Evolutionary conservation across 92 coral and sea anemone species (phyloP).

Genomic region (Paragorgia papillata): DNA sequence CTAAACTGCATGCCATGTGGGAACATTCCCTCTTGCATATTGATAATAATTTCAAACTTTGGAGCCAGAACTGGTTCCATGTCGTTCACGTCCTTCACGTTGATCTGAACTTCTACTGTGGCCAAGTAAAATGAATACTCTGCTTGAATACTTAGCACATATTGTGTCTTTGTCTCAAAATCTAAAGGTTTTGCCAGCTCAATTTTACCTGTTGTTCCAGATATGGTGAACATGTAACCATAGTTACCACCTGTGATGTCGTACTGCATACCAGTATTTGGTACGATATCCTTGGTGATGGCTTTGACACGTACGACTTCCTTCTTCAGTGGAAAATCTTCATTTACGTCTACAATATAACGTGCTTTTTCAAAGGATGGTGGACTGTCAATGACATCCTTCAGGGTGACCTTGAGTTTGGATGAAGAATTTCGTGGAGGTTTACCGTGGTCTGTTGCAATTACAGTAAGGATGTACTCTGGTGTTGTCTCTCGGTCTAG

Average conservation of each 20-base stretch:
- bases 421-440: slow-evolving; percentile 67
- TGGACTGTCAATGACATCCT: slow-evolving; percentile 81
- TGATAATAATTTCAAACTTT: slow-evolving; percentile 80
- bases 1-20: slow-evolving; percentile 66
- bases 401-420: slow-evolving; percentile 63
- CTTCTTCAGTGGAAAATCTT: slow-evolving; percentile 52
- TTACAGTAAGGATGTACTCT: slow-evolving; percentile 67
- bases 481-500: slow-evolving; percentile 86
- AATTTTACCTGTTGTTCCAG: slow-evolving; percentile 67
- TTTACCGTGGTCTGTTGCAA: slow-evolving; percentile 80
- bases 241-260: slow-evolving; percentile 72
- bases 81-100: slow-evolving; percentile 79
- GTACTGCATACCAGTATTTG: slow-evolving; percentile 62
- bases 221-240: slow-evolving; percentile 70
- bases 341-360: slow-evolving; percentile 62
- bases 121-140: slow-evolving; percentile 71
- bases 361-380: slow-evolving; percentile 71
- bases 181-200: slow-evolving; percentile 66
- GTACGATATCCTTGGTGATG: slow-evolving; percentile 66
- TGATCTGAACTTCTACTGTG: slow-evolving; percentile 63
- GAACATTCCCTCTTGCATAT: slow-evolving; percentile 65
- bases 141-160: slow-evolving; percentile 75
- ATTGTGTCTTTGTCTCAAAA: slow-evolving; percentile 74
- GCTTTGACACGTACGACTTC: slow-evolving; percentile 70
- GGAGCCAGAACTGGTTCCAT: slow-evolving; percentile 72